A percentile compares a stretch with the other conserved stretches of the same genome.
Evolutionary conservation across 2,888 invertebrate genomes (phyloP).

Genomic region (Copidosoma aretas): DNA sequence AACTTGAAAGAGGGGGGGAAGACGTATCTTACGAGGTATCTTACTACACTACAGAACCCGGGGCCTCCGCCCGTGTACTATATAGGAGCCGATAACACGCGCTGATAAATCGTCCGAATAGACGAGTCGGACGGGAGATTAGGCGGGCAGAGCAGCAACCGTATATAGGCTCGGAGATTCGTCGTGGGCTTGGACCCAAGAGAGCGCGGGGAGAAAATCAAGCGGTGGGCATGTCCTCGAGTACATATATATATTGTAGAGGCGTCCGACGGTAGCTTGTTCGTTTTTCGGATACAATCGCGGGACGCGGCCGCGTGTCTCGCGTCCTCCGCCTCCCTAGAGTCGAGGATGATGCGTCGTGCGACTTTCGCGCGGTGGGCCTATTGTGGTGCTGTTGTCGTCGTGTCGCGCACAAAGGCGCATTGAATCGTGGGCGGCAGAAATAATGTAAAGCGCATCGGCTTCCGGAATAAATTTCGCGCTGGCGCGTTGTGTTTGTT

Average conservation of each 20-base stretch:
- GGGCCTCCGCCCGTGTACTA: no score
- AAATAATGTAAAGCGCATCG: neutral
- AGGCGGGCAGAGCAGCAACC: neutral
- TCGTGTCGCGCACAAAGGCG: no score
- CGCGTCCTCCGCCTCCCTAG: no score
- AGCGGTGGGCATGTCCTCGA: neutral
- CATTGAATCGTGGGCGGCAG: neutral
- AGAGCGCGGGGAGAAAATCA: neutral
- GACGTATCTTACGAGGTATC: no score
- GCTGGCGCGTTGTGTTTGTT: neutral
- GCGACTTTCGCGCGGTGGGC: no score
- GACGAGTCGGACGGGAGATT: conserved; percentile 13
- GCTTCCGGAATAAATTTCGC: neutral
- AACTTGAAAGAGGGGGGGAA: neutral
- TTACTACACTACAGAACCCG: no score
- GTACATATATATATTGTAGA: no score
- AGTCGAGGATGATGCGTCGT: no score
- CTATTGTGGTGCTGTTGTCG: no score
- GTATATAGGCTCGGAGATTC: neutral
- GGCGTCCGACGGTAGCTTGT: no score
- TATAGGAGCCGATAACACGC: conserved; percentile 24
- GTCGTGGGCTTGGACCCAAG: neutral
- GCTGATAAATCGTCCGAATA: conserved; percentile 28
- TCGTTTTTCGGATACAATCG: no score
- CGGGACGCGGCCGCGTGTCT: no score